Conservation (phyloP, 2,888 invertebrate species). For the Leptopilina myrica region DNA sequence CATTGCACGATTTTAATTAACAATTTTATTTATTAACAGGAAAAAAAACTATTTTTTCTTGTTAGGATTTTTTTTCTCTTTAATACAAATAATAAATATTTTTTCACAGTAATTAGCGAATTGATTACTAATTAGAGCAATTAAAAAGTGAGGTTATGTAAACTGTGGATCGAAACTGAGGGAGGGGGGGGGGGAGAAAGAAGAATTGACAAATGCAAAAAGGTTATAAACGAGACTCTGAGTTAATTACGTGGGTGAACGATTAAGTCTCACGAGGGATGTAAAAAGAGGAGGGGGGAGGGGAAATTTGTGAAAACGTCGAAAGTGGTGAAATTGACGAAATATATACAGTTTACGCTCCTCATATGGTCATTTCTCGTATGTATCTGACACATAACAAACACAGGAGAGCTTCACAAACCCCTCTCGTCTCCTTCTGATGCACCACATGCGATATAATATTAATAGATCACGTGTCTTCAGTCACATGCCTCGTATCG, state of each 20-base stretch:
- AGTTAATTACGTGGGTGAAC: constrained; percentile 22
- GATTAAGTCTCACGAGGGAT: constrained; percentile 7
- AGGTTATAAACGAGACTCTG: constrained; percentile 1
- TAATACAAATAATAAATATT: background rate
- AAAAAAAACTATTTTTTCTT: background rate
- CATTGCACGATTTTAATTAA: constrained; percentile 2
- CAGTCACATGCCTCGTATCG: constrained; percentile 39
- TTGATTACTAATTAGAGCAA: background rate
- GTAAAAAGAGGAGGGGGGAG: background rate
- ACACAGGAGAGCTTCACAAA: constrained; percentile 8
- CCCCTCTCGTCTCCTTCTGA: background rate
- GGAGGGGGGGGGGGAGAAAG: background rate
- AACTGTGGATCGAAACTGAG: background rate
- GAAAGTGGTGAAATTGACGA: constrained; percentile 4
- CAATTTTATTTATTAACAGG: background rate
- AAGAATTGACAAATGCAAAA: background rate
- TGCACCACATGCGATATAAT: constrained; percentile 48
- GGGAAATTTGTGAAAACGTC: background rate
- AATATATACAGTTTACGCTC: constrained; percentile 12
- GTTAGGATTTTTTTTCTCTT: background rate
- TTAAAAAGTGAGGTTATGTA: constrained; percentile 24
- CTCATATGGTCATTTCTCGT: constrained; percentile 30
- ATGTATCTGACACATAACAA: constrained; percentile 30
- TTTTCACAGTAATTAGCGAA: constrained; percentile 1
- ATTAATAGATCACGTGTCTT: constrained; percentile 55